Conservation (phyloP, 2,888 invertebrate species). For the Cetonia aurata region DNA sequence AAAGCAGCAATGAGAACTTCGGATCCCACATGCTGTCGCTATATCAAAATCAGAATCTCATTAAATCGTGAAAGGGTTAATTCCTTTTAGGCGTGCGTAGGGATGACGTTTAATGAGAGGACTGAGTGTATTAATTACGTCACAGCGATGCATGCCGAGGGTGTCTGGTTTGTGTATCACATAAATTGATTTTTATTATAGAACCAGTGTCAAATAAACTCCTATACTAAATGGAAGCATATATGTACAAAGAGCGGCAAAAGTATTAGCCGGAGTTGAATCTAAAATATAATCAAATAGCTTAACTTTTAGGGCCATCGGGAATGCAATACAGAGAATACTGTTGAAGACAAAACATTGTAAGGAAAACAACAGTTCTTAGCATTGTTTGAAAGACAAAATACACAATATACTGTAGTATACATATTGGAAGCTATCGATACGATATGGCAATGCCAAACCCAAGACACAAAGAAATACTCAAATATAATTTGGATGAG, state of each 20-base stretch:
- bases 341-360: neutral
- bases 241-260: neutral
- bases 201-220: slow-evolving; percentile 36
- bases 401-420: neutral
- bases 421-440: neutral
- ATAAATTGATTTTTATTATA: slow-evolving; percentile 39
- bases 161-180: slow-evolving; percentile 40
- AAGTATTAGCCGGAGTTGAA: no score
- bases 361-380: no score
- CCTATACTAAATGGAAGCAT: slow-evolving; percentile 3
- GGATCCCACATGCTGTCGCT: slow-evolving; percentile 43
- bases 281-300: no score
- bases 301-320: neutral
- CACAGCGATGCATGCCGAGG: slow-evolving; percentile 21
- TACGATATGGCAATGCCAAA: no score
- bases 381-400: neutral
- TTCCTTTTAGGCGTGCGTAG: slow-evolving; percentile 40
- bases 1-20: neutral
- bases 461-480: no score
- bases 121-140: slow-evolving; percentile 43
- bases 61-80: slow-evolving; percentile 46
- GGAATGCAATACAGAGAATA: neutral
- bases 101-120: slow-evolving; percentile 41
- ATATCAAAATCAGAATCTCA: slow-evolving; percentile 44
- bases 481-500: no score